A percentile compares a stretch with the other conserved stretches of the same genome.
These are phyloP conservation scores for Melanostigma gelatinosum DNA, from an alignment of 2,113 vertebrate species.

Conservation along the genomic window DNA sequence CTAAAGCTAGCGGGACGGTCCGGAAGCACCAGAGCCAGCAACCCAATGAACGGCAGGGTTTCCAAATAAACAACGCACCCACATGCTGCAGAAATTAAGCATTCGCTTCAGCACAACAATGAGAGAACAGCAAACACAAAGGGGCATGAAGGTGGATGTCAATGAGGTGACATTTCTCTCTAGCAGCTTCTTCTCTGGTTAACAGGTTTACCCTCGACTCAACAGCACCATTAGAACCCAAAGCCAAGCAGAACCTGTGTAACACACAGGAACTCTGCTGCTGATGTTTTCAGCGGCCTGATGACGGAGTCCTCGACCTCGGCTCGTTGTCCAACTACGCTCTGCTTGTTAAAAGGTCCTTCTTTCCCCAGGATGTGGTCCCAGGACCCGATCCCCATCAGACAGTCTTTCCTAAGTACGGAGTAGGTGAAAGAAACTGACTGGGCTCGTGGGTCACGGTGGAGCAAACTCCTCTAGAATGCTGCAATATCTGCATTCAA, in stretches of 20 bases:
- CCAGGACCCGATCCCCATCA: background rate
- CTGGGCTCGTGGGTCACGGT: conserved; percentile 11
- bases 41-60: conserved; percentile 25
- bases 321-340: conserved; percentile 2
- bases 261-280: conserved; percentile 18
- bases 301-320: background rate
- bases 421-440: background rate
- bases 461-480: background rate
- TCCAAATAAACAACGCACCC: conserved; percentile 10
- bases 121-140: conserved; percentile 28
- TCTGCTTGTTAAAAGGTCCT: background rate
- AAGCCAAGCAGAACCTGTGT: conserved; percentile 29
- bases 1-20: background rate
- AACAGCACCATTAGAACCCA: conserved; percentile 26
- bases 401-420: background rate
- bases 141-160: conserved; percentile 4
- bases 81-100: conserved; percentile 20
- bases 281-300: conserved; percentile 18
- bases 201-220: conserved; percentile 1
- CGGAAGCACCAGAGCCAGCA: background rate
- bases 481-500: background rate
- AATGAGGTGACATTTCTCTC: conserved; percentile 16
- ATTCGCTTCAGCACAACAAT: conserved; percentile 28
- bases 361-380: background rate
- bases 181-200: conserved; percentile 10